Base-by-base conservation (phyloP, 1,140 invertebrate species). In the Zaprionus vittiger region DNA sequence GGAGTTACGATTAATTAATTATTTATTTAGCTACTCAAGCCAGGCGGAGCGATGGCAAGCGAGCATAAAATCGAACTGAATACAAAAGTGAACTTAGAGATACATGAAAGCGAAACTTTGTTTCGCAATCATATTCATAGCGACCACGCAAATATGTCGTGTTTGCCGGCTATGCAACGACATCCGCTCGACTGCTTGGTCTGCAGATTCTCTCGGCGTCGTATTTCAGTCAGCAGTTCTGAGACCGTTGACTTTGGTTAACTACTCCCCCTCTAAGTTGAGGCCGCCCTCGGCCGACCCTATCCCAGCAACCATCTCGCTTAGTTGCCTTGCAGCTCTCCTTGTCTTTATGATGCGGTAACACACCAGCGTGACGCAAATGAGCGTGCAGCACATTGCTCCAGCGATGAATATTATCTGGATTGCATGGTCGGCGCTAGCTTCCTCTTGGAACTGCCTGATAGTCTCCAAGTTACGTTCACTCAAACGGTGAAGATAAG, bases 241-340 rank as follows among this genome's bases (percentile, higher is more conserved):
- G 26, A 5, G 5, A 26, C 26, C 26, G 26, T 26, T 26, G 26
- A 1, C 26, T 26, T 26, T 26, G 1, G 26, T 26, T 26, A 26
- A 26, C 26, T 62, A 34, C 44, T 34, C 37, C 22, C 34, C 56
- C 26, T 68, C 28, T 41, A 37, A 4, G 34, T 15, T 60, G 22
- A 38, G n/a, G 14, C 60, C 24, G 63, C 37, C 63, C 63, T 67
- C 72, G 64, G 72, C 72, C 71, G 63, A 38, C 59, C 49, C 52
- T 20, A 74, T 68, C 14, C 24, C 59, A n/a, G 57, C 26, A n/a
- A 68, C 47, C 17, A 63, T 52, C 41, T 31, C 14, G 14, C 37
- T 17, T 24, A 73, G 24, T 15, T 60, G 71, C 37, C n/a, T 37
- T 6, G 61, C 55, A 38, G 24, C 31, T 22, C 31, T 60, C 34